Evolutionary conservation across 2,888 invertebrate genomes (phyloP).

Genomic region (Hipparchia sbordonii): DNA sequence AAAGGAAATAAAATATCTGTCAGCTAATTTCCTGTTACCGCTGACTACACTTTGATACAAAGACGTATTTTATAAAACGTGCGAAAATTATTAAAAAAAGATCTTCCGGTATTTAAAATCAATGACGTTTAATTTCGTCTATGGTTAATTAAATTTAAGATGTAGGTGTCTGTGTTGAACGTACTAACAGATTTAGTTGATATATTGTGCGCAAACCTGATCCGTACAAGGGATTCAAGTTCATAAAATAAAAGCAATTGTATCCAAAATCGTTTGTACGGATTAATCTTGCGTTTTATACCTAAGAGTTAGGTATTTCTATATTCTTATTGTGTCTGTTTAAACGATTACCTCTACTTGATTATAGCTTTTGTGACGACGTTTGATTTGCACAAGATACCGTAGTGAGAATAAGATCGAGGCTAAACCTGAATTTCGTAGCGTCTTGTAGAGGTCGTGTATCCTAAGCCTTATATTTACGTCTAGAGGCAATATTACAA

Average conservation of each 20-base stretch:
- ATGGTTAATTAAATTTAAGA: conserved; percentile 80
- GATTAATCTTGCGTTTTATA: conserved; percentile 36
- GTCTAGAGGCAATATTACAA: background rate
- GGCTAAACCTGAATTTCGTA: conserved; percentile 55
- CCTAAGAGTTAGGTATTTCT: conserved; percentile 77
- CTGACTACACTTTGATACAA: conserved; percentile 80
- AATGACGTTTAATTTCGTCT: conserved; percentile 76
- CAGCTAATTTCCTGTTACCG: conserved; percentile 75
- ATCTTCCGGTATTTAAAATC: conserved; percentile 77
- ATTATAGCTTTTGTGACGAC: conserved; percentile 79
- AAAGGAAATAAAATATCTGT: conserved; percentile 53
- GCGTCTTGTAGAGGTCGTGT: conserved; percentile 33
- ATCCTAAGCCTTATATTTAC: conserved; percentile 26
- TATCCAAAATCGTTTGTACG: conserved; percentile 31
- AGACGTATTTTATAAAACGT: conserved; percentile 80
- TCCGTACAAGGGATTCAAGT: conserved; percentile 24
- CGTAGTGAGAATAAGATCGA: conserved; percentile 69
- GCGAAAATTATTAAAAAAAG: conserved; percentile 60
- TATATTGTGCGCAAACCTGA: conserved; percentile 58
- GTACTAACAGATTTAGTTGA: conserved; percentile 79
- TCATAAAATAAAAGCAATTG: conserved; percentile 33
- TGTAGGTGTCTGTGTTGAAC: conserved; percentile 79
- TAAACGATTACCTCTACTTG: conserved; percentile 77
- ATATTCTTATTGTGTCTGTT: conserved; percentile 81
- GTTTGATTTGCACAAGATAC: conserved; percentile 79